Conservation (phyloP, 2,113 vertebrate genomes). For the Megalops atlanticus region DNA sequence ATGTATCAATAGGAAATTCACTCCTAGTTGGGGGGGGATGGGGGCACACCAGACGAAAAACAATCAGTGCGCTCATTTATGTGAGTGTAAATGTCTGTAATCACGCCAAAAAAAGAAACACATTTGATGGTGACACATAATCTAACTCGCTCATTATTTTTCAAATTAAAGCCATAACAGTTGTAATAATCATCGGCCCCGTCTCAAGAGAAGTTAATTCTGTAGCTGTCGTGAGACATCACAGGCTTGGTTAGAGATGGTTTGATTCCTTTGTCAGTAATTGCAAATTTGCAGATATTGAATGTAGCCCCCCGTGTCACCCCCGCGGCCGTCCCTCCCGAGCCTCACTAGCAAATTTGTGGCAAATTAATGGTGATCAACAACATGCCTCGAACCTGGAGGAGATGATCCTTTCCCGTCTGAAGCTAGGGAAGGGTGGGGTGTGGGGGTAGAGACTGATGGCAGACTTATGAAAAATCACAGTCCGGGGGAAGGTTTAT, state of each 20-base stretch:
- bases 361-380: background rate
- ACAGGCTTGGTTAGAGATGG: background rate
- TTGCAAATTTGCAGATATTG: constrained; percentile 1
- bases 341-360: background rate
- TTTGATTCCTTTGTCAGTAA: background rate
- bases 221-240: background rate
- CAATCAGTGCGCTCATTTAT: background rate
- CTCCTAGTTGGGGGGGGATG: background rate
- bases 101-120: background rate
- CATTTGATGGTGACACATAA: constrained; percentile 3
- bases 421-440: background rate
- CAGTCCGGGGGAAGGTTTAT: too few species aligned
- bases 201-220: constrained; percentile 22
- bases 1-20: background rate
- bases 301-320: background rate
- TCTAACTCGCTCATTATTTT: constrained; percentile 12
- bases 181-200: background rate
- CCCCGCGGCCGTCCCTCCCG: background rate
- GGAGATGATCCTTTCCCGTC: background rate
- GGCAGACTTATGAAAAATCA: too few species aligned
- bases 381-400: background rate
- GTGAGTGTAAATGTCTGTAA: background rate
- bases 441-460: too few species aligned
- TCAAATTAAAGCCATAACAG: background rate
- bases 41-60: background rate